Evolutionary conservation across 2,888 invertebrate genomes (phyloP), one percentile per base, ranked within the genome.

Genomic region (Phragmatobia fuliginosa): DNA sequence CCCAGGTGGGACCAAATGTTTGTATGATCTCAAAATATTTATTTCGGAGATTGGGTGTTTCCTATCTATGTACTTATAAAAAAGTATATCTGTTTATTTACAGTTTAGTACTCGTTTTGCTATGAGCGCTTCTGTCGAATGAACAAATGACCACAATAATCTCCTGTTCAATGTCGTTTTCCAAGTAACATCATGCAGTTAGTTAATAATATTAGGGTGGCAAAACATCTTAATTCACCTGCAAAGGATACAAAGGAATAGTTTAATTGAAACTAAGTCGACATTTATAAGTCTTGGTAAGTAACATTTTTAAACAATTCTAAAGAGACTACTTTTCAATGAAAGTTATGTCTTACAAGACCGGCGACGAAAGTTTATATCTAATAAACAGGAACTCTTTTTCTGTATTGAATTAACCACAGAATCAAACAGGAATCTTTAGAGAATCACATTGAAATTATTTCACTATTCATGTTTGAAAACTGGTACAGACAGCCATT

Each of bases 351-450:
- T 25, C 25, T 25, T 52, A 45, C 11, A 52, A 11, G 25, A 52
- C 1, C 33, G 32, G 5, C 28, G n/a, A n/a, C n/a, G n/a, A n/a
- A n/a, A n/a, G n/a, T n/a, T n/a, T n/a, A n/a, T n/a, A n/a, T n/a
- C 14, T 36, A 8, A 31, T 32, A 10, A 33, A 18, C 25, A 49
- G 56, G 25, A 63, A 67, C 73, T 70, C 76, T 77, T 76, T 71
- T 81, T 81, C 75, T 64, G 64, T 68, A 38, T 49, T 61, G 73
- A 62, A 63, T 62, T 69, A 85, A 85, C 85, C 85, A 75, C 84
- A 86, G 64, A 68, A 81, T 76, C 75, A 75, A 78, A 82, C 85
- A 85, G 85, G 80, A 86, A 83, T 75, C 77, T 72, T 52, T 66
- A 67, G 71, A 79, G 76, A 65, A 76, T 77, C 73, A 76, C 76